Conservation (phyloP, 2,113 vertebrate species). For the Ameiurus melas region DNA sequence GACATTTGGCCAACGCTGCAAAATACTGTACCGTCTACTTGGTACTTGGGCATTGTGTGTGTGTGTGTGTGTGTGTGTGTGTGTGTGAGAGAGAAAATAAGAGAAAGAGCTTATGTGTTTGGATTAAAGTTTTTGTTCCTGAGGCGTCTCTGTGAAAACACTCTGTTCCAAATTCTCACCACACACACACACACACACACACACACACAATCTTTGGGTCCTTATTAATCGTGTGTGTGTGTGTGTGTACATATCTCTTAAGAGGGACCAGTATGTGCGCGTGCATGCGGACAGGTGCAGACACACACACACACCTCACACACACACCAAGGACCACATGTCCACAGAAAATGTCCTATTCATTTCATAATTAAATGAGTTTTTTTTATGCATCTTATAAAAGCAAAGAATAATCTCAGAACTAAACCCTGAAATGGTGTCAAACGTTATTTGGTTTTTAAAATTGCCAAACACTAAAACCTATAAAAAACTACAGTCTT, state of each 20-base stretch:
- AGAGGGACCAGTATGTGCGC: background rate
- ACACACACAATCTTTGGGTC: too few species aligned
- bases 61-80: background rate
- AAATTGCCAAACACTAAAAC: background rate
- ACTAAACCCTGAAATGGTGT: background rate
- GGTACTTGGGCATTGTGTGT: constrained; percentile 8
- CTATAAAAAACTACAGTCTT: background rate
- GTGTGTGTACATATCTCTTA: background rate
- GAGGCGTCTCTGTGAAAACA: background rate
- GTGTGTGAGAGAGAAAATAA: background rate
- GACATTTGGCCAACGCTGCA: too few species aligned
- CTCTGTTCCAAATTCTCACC: background rate
- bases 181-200: background rate
- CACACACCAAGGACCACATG: constrained; percentile 35
- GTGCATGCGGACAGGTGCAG: background rate
- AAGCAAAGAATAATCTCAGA: background rate
- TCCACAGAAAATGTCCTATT: constrained; percentile 14
- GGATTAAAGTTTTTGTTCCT: background rate
- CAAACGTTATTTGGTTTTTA: background rate
- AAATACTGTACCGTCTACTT: too few species aligned
- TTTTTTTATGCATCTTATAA: background rate
- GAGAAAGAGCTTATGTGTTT: background rate
- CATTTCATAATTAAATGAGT: background rate
- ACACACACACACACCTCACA: background rate
- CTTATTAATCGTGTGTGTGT: background rate